These are phyloP conservation scores for Pyrrhosoma nymphula DNA, from an alignment of 2,888 invertebrate species.

Conservation along the genomic window DNA sequence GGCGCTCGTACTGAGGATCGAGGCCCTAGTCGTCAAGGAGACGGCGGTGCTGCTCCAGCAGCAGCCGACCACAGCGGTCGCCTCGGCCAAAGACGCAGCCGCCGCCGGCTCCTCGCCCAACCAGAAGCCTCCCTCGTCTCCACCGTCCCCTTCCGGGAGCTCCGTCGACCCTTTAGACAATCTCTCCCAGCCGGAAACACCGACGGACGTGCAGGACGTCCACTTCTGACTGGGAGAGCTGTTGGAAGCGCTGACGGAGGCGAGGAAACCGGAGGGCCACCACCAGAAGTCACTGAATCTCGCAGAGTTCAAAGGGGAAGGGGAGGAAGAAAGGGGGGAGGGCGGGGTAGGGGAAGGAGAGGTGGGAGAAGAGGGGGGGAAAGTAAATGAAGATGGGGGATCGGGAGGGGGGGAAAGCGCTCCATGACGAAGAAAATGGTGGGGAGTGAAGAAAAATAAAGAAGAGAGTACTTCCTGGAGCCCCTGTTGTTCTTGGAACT, in stretches of 20 bases:
- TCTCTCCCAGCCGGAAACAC: conserved; percentile 80
- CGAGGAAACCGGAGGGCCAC: not conserved
- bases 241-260: conserved; percentile 77
- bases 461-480: not conserved
- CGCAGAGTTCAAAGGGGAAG: not conserved
- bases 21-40: conserved; percentile 77
- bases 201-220: conserved; percentile 84
- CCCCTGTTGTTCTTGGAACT: not conserved
- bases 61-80: conserved; percentile 75
- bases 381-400: not conserved
- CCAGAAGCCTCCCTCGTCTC: conserved; percentile 58
- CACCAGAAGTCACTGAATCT: not conserved
- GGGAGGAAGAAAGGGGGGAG: conserved; percentile 39
- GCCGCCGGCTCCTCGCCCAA: conserved; percentile 73
- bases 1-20: conserved; percentile 73
- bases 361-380: conserved; percentile 67
- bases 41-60: conserved; percentile 72
- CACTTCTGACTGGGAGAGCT: conserved; percentile 78
- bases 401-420: not conserved
- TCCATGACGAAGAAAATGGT: not conserved
- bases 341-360: not conserved
- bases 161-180: conserved; percentile 65
- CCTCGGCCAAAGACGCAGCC: conserved; percentile 79
- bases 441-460: not conserved
- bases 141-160: conserved; percentile 59